Base-by-base conservation (phyloP, 2,888 invertebrate species). In the Cabera pusaria region DNA sequence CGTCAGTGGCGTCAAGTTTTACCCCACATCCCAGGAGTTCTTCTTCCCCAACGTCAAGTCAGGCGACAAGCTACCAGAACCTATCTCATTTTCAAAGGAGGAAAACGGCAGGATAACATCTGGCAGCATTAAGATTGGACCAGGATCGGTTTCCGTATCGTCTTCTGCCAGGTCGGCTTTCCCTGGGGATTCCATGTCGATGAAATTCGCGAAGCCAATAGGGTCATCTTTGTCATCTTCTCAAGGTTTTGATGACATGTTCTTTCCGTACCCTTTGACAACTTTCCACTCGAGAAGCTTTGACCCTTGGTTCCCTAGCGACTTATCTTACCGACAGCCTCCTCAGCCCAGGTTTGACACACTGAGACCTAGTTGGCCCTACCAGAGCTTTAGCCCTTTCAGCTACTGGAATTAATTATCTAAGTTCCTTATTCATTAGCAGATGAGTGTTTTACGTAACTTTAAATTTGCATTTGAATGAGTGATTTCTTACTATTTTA, bases 71-170 rank as follows among this genome's bases (percentile, higher is more conserved):
- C 43, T 60, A 36, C 51, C 55, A 0, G 34, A 51, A 32, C 75
- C 67, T 0, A 44, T 69, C 2, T 64, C 67, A 6, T 63, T 66
- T 2, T 59, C 69, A 0, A 68, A 69, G 17, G 60, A 67, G 49
- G 64, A 58, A 2, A 62, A 73, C 3, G 68, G 72, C 1, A 64
- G 65, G 17, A 66, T 55, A 19, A 60, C 62, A 0, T 45, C 69
- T 20, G 76, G 76, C 6, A 63, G 65, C 1, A 69, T 80, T 6
- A 59, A 66, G 6, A 56, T 73, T 1, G 62, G 65, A 6, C 82
- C 80, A 9, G 76, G 73, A 1, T 72, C 72, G 5, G 65, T 77
- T 0, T 59, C 73, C 0, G 73, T 77, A 0, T 64, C 74, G 0
- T 71, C 81, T 0, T 56, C 73, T 6, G 62, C 72, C 0, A 64